These are phyloP conservation scores for Drosophila navojoa DNA, from an alignment of 1,140 invertebrate genomes.

Conservation along the genomic window DNA sequence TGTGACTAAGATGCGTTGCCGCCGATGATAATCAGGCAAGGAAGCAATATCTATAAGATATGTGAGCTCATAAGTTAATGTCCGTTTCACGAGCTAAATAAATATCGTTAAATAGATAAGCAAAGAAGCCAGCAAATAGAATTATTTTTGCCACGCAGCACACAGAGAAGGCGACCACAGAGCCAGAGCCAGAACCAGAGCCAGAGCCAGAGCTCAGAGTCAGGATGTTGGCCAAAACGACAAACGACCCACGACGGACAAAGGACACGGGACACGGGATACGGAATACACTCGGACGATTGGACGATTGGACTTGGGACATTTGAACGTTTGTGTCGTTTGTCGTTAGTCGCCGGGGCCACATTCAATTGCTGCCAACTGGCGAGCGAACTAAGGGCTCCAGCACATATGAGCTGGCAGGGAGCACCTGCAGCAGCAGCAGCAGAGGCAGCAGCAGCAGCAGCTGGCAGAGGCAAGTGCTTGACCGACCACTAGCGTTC, in stretches of 20 bases:
- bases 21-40: not conserved
- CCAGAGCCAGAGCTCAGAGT: constrained; percentile 1
- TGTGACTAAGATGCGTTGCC: not conserved
- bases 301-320: not conserved
- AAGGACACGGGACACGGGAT: not conserved
- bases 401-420: not conserved
- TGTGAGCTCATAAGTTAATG: constrained; percentile 46
- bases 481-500: constrained; percentile 41
- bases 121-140: constrained; percentile 71
- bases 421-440: not conserved
- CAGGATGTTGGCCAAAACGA: constrained; percentile 12
- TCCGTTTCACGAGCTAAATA: constrained; percentile 53
- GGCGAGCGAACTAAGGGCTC: not conserved
- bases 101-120: constrained; percentile 71
- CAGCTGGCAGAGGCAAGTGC: constrained; percentile 32
- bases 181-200: constrained; percentile 1
- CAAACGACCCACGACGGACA: constrained; percentile 25
- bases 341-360: constrained; percentile 34
- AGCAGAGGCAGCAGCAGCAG: constrained; percentile 4
- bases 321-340: constrained; percentile 31
- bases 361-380: constrained; percentile 54
- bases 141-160: constrained; percentile 50
- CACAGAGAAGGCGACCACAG: not conserved
- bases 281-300: constrained; percentile 3
- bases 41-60: constrained; percentile 24